phyloP scores from a whole-genome alignment of 2,113 vertebrate genomes.

The Otus sunia region DNA sequence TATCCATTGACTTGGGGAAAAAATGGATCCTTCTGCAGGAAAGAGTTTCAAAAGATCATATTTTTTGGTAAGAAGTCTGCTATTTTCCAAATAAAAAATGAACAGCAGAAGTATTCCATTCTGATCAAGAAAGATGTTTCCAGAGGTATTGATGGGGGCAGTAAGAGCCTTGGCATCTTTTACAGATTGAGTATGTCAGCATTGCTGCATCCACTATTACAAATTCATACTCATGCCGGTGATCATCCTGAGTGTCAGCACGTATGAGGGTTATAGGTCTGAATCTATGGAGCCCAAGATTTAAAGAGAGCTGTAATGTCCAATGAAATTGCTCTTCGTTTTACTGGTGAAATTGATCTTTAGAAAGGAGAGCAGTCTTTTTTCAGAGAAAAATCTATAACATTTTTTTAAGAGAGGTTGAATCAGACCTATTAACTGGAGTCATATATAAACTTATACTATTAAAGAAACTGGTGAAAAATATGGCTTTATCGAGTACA shows the following conservation, averaged over 20 bases:
- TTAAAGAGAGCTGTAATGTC: not conserved
- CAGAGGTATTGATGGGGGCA: not conserved
- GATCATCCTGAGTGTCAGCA: not conserved
- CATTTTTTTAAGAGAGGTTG: not conserved
- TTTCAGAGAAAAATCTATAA: not conserved
- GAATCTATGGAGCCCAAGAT: not conserved
- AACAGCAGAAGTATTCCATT: not conserved
- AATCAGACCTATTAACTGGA: not conserved
- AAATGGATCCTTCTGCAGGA: constrained; percentile 93
- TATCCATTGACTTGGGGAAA: constrained; percentile 87
- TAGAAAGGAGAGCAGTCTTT: not conserved
- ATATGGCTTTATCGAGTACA: not conserved
- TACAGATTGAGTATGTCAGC: not conserved
- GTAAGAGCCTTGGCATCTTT: not conserved
- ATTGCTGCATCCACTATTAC: not conserved
- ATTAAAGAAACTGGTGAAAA: not conserved
- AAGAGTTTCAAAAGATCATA: constrained; percentile 88
- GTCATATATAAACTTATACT: not conserved
- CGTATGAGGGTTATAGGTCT: not conserved
- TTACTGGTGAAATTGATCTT: not conserved
- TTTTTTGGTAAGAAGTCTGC: constrained; percentile 85
- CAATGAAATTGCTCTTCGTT: not conserved
- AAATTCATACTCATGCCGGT: not conserved
- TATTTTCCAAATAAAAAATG: not conserved
- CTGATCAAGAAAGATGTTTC: not conserved